These are phyloP conservation scores for Tachina lurida DNA, from an alignment of 2,888 invertebrate genomes.

Conservation along the genomic window DNA sequence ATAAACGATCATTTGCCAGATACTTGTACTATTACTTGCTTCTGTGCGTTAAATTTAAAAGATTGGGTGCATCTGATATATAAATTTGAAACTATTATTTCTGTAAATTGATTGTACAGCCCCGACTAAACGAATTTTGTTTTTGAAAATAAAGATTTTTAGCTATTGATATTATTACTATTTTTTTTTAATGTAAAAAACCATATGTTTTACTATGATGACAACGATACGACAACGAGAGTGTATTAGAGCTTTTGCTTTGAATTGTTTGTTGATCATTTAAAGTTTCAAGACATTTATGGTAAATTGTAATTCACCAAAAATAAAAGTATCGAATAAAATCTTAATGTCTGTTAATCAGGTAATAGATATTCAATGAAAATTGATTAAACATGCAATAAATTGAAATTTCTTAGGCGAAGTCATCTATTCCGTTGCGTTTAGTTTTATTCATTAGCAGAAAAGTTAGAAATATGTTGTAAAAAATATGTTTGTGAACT, in stretches of 20 bases:
- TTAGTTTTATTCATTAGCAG: too few relatives aligned
- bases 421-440: too few relatives aligned
- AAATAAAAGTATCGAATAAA: background rate
- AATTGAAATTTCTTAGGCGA: too few relatives aligned
- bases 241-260: background rate
- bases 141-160: constrained; percentile 5
- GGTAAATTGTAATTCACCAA: background rate
- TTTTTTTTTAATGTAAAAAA: background rate
- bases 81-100: constrained; percentile 6
- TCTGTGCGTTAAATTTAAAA: constrained; percentile 15
- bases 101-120: background rate
- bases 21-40: background rate
- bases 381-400: too few relatives aligned
- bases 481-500: too few relatives aligned
- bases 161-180: constrained; percentile 5
- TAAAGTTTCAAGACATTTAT: constrained; percentile 22
- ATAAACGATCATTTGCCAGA: background rate
- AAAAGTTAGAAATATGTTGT: too few relatives aligned
- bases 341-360: background rate
- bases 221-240: constrained; percentile 37
- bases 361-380: background rate
- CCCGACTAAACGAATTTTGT: background rate
- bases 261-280: constrained; percentile 6
- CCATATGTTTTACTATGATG: constrained; percentile 31
- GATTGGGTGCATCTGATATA: constrained; percentile 18